Evolutionary conservation across 2,113 vertebrate genomes (phyloP).

Genomic region (Microcebus ravelobensis): DNA sequence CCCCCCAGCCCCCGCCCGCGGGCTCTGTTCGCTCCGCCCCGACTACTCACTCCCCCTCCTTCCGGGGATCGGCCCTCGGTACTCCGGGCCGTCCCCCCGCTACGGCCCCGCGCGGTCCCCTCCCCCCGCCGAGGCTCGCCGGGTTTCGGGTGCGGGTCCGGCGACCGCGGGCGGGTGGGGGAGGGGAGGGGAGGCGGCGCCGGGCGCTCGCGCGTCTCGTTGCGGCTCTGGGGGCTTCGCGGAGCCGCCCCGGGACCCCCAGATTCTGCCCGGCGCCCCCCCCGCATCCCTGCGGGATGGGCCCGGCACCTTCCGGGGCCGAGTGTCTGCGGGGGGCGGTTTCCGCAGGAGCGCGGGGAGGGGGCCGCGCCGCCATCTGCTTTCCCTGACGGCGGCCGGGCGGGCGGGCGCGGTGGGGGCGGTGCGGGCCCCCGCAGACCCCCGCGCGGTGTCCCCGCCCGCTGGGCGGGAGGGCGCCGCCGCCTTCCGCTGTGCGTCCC

Average conservation of each 20-base stretch:
- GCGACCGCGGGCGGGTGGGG: not conserved
- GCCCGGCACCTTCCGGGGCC: slow-evolving; percentile 77
- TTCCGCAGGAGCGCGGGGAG: not conserved
- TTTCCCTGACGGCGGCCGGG: not conserved
- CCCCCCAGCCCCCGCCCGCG: not conserved
- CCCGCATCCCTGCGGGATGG: slow-evolving; percentile 37
- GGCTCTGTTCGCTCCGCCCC: slow-evolving; percentile 30
- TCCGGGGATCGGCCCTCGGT: slow-evolving; percentile 67
- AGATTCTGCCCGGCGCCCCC: not conserved
- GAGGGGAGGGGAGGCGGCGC: not conserved
- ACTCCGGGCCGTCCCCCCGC: not conserved
- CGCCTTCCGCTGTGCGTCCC: not conserved
- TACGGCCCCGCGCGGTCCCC: not conserved
- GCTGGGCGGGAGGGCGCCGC: not conserved
- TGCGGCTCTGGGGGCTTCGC: not conserved
- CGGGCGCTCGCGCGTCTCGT: not conserved
- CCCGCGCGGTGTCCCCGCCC: not conserved
- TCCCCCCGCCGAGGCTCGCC: no score
- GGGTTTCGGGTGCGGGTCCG: not conserved
- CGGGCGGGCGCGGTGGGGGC: not conserved
- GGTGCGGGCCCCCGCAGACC: not conserved
- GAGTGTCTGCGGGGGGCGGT: slow-evolving; percentile 16
- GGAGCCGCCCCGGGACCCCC: not conserved
- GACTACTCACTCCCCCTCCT: slow-evolving; percentile 30
- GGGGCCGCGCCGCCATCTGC: slow-evolving; percentile 61